A percentile compares a stretch with the other conserved stretches of the same genome.
Conservation (phyloP, 2,888 invertebrate species). For the Pandemis corylana region DNA sequence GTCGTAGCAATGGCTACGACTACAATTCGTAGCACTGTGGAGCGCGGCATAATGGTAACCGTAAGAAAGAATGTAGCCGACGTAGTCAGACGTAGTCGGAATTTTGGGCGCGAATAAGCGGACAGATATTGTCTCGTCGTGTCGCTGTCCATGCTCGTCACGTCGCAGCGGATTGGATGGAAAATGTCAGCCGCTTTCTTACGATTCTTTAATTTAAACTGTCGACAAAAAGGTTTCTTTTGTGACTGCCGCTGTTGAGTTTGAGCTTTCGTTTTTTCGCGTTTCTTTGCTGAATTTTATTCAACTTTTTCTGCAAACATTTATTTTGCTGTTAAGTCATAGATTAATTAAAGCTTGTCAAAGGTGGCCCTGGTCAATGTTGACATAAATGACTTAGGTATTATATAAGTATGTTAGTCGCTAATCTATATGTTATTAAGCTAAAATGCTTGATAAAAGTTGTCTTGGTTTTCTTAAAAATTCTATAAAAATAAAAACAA, state of each 20-base stretch:
- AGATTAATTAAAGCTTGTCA: background rate
- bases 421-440: too few relatives aligned
- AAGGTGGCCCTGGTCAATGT: background rate
- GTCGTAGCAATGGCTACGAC: background rate
- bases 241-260: conserved; percentile 19
- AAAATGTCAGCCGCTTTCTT: conserved; percentile 27
- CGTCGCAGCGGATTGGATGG: conserved; percentile 25
- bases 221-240: conserved; percentile 27
- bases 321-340: background rate
- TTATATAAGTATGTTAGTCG: too few relatives aligned
- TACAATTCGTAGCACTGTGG: conserved; percentile 30
- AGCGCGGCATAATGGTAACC: background rate
- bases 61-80: conserved; percentile 8
- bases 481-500: too few relatives aligned
- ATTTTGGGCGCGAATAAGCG: background rate
- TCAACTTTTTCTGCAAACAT: conserved; percentile 8
- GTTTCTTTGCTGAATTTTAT: conserved; percentile 7
- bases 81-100: conserved; percentile 6
- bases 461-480: too few relatives aligned
- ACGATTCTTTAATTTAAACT: conserved; percentile 32
- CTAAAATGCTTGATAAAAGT: too few relatives aligned
- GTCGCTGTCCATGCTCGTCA: conserved; percentile 28
- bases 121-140: conserved; percentile 37
- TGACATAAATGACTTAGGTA: too few relatives aligned
- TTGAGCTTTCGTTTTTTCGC: conserved; percentile 8